phyloP scores from a whole-genome alignment of 2,797 vertebrate genomes.

The Labeo calbasu region DNA sequence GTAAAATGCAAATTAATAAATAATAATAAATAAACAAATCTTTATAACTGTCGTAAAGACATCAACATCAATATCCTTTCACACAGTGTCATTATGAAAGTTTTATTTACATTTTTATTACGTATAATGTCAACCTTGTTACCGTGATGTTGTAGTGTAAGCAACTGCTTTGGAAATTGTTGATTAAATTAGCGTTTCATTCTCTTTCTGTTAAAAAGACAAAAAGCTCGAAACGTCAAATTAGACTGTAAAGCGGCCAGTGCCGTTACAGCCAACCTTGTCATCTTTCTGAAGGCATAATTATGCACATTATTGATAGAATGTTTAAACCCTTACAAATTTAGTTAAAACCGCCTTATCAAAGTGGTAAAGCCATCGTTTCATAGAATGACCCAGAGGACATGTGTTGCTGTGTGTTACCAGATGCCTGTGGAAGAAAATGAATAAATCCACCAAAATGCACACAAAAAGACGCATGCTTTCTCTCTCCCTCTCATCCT shows the following conservation, averaged over 20 bases:
- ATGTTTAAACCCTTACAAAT: neutral
- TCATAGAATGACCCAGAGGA: neutral
- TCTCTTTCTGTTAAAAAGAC: neutral
- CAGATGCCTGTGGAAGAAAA: slow-evolving; percentile 31
- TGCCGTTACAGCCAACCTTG: neutral
- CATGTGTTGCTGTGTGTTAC: slow-evolving; percentile 5
- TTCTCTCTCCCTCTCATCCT: slow-evolving; percentile 45
- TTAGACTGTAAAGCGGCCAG: neutral
- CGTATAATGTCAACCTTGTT: neutral
- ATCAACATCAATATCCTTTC: neutral
- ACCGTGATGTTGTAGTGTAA: neutral
- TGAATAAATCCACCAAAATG: slow-evolving; percentile 40
- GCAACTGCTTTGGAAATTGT: neutral
- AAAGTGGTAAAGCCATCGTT: neutral
- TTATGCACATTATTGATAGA: neutral
- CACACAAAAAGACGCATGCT: slow-evolving; percentile 31
- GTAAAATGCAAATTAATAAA: neutral
- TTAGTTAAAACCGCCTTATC: neutral
- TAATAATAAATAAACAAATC: neutral
- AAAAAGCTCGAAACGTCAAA: neutral
- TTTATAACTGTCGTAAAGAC: neutral
- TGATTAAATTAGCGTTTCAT: neutral
- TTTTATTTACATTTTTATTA: neutral
- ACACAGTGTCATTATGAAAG: neutral
- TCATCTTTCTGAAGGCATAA: neutral